Evolutionary conservation across 2,888 invertebrate genomes (phyloP).

Genomic region (Lithophane semibrunnea): DNA sequence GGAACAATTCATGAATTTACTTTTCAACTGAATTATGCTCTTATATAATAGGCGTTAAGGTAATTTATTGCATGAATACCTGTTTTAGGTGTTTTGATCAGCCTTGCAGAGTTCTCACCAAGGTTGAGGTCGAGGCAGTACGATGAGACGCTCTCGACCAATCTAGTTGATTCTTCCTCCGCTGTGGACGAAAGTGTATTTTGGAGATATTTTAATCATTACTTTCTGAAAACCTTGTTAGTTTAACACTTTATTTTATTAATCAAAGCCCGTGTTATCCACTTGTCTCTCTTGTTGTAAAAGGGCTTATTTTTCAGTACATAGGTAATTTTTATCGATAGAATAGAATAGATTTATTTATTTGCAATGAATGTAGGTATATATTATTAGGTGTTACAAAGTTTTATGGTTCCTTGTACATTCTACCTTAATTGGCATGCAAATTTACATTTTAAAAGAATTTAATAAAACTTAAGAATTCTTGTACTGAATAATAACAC

Average conservation of each 20-base stretch:
- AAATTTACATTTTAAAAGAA: too few relatives aligned
- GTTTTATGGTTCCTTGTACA: too few relatives aligned
- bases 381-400: too few relatives aligned
- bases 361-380: too few relatives aligned
- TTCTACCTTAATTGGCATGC: too few relatives aligned
- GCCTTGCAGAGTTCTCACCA: conserved; percentile 84
- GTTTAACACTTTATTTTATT: neutral
- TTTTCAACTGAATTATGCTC: neutral
- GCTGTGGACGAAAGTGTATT: conserved; percentile 68
- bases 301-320: neutral
- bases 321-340: neutral
- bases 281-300: neutral
- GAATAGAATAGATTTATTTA: too few relatives aligned
- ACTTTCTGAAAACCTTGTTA: conserved; percentile 11
- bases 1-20: conserved; percentile 71
- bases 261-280: too few relatives aligned
- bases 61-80: conserved; percentile 70
- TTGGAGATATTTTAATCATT: conserved; percentile 10
- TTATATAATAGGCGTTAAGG: neutral
- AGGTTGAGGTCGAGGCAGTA: conserved; percentile 88
- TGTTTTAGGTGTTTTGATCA: conserved; percentile 84
- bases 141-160: conserved; percentile 90
- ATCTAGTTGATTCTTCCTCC: conserved; percentile 75
- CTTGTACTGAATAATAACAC: too few relatives aligned
- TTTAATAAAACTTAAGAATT: too few relatives aligned